phyloP scores from a whole-genome alignment of 2,113 vertebrate genomes.

The Carollia perspicillata region DNA sequence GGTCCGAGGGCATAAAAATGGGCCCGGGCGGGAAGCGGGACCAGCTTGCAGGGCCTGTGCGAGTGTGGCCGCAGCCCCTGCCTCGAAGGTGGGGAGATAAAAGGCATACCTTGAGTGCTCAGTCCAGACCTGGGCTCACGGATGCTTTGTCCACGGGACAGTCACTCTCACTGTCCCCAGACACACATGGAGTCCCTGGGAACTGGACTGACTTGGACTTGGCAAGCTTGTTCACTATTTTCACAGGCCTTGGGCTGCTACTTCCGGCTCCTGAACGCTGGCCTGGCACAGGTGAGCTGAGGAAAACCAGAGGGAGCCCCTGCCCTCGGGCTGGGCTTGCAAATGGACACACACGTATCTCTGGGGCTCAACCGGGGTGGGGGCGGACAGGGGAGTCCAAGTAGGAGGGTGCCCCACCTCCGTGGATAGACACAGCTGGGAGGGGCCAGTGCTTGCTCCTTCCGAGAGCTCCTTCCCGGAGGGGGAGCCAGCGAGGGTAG shows the following conservation, averaged over 20 bases:
- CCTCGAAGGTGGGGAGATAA: not conserved
- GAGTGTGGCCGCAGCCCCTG: not conserved
- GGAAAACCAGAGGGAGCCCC: not conserved
- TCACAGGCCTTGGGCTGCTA: accelerated
- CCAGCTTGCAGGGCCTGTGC: not conserved
- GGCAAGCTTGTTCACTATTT: not conserved
- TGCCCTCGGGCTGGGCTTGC: not conserved
- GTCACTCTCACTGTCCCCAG: not conserved
- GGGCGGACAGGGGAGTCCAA: not conserved
- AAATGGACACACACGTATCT: not conserved
- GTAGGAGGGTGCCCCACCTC: not conserved
- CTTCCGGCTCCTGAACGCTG: accelerated
- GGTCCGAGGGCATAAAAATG: accelerated
- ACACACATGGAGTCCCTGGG: accelerated
- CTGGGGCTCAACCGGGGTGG: accelerated
- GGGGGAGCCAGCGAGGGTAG: accelerated
- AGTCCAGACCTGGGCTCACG: too few species aligned
- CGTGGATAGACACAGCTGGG: accelerated
- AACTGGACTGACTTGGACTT: too few species aligned
- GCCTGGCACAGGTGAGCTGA: accelerated
- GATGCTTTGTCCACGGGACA: accelerated
- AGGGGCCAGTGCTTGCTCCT: accelerated
- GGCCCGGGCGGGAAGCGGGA: accelerated
- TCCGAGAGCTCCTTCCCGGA: not conserved
- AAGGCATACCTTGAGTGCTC: accelerated